phyloP scores from a whole-genome alignment of 2,113 vertebrate species.

The Alaudala cheleensis region DNA sequence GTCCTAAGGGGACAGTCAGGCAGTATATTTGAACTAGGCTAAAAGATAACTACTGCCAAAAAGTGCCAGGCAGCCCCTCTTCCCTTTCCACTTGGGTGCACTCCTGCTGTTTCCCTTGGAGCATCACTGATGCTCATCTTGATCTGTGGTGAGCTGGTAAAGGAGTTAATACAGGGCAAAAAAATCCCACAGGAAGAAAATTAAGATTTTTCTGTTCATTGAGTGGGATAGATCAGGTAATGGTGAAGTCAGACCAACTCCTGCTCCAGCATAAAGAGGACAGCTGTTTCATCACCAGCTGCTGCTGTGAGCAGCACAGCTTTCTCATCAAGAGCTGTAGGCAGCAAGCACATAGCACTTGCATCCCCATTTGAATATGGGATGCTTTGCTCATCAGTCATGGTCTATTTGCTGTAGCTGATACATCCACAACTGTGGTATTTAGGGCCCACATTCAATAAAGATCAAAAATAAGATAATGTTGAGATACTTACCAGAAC shows the following conservation, averaged over 20 bases:
- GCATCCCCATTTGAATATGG: neutral
- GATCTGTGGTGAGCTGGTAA: neutral
- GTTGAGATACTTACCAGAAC: neutral
- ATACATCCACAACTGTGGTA: neutral
- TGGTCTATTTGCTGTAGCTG: neutral
- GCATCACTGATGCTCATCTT: neutral
- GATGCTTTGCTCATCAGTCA: neutral
- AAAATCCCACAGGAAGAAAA: neutral
- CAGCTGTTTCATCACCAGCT: neutral
- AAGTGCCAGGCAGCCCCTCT: neutral
- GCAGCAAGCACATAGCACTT: neutral
- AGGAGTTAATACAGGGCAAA: neutral
- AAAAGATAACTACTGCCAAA: neutral
- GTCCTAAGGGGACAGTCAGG: neutral
- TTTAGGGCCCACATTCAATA: neutral
- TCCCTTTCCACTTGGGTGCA: neutral
- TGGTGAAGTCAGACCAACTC: neutral
- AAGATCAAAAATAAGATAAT: neutral
- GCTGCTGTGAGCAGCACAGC: neutral
- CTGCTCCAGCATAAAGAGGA: neutral
- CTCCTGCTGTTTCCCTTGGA: neutral
- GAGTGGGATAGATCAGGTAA: neutral
- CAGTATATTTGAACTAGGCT: neutral
- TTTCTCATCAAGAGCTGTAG: neutral
- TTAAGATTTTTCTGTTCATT: neutral